Base-by-base conservation (phyloP, 2,113 vertebrate genomes). In the Marmota monax region DNA sequence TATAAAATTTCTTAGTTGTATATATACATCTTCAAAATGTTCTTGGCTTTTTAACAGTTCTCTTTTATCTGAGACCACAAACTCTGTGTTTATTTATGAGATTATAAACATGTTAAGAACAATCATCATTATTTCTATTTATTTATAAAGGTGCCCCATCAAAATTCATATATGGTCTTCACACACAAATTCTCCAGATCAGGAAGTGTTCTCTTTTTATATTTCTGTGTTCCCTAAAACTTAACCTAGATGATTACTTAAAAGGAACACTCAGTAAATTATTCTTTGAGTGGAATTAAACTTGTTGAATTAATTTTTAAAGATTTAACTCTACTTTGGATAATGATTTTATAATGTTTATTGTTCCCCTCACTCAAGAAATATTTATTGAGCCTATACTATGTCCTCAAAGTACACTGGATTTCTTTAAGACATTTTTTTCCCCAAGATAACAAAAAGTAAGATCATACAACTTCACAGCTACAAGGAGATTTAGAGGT, bases 161-260 rank as follows among this genome's bases (percentile, higher is more conserved):
- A 93, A 86, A 95, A 85, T 42, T 70, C 42, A 67, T 45, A 18
- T 39, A 7, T n/a, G 7, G n/a, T 42, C 34, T 84, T 76, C 22
- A 73, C 82, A 8, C 5, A 67, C 61, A 88, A 82, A 4, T 67
- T 67, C 34, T 80, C 1, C 53, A 88, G 20, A 14, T 8, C 5
- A 39, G 5, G 18, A 56, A 61, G 18, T 25, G 39, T 58, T 61
- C 69, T 56, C 48, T 80, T 20, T 63, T 90, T 63, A 42, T 58
- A 90, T 94, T 94, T 88, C 51, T 86, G 34, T 74, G 12, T 69
- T 74, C n/a, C 39, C 53, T 61, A 90, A 92, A 89, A 77, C 34
- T 48, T 77, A 73, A 14, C 77, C 72, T 27, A 48, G 48, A 79
- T 53, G 69, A 56, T 79, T 37, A 74, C 18, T 56, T 45, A 74